phyloP scores from a whole-genome alignment of 2,797 vertebrate species.

The Micropoecilia bifurca region DNA sequence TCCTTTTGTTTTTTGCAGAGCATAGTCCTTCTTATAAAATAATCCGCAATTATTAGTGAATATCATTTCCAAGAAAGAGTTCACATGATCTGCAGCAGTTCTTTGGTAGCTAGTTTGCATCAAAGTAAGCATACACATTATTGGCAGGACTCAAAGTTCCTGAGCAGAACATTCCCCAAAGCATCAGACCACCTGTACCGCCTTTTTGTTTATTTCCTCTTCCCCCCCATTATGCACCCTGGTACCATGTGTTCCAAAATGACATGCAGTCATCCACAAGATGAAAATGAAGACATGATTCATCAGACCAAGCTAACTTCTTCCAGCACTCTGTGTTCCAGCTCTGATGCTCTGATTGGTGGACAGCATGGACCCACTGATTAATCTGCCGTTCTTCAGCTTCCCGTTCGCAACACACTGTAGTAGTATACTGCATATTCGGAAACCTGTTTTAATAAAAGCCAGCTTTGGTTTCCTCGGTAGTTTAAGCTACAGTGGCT shows the following conservation, averaged over 20 bases:
- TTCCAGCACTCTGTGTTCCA: background rate
- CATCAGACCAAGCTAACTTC: background rate
- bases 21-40: background rate
- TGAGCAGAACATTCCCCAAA: background rate
- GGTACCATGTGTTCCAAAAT: background rate
- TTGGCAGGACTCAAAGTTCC: background rate
- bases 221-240: background rate
- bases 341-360: background rate
- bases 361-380: background rate
- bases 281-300: background rate
- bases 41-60: background rate
- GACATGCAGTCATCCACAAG: background rate
- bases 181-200: background rate
- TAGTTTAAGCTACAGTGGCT: background rate
- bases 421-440: background rate
- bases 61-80: background rate
- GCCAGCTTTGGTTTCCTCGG: background rate
- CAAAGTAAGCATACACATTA: background rate
- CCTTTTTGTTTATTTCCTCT: background rate
- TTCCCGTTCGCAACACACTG: background rate
- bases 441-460: background rate
- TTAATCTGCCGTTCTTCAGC: background rate
- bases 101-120: background rate
- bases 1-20: background rate
- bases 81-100: background rate